Base-by-base conservation (phyloP, 2,797 vertebrate species). In the Lepilemur septentrionalis region DNA sequence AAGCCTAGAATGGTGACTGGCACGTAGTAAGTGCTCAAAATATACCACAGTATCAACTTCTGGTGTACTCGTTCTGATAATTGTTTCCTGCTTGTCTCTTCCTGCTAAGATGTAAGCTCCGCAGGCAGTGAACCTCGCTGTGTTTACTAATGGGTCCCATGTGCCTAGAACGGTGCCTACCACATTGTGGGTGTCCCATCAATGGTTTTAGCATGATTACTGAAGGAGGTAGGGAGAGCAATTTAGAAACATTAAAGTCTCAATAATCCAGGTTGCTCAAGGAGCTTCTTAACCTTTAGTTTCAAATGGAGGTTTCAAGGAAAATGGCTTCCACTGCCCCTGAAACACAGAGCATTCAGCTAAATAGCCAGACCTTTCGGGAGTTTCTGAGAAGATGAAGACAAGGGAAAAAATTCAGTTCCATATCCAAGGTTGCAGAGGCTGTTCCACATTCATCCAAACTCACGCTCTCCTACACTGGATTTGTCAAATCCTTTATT, bases 401-500 rank as follows among this genome's bases (percentile, higher is more conserved):
- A 88, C 84, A 75, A 92, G 95, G 35, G 10, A 12, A 93, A 92
- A 97, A 96, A 96, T 88, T 97, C 97, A 96, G 94, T 94, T 94
- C 88, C 91, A 93, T 92, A 92, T 82, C 72, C 84, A 85, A 89
- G 78, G 92, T 86, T 81, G 78, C 90, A 95, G 73, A 97, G 52
- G 93, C 75, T 95, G 28, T 94, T 97, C 89, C 48, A 94, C 97
- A 93, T 96, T 97, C 97, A 92, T 85, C 97, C 97, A 94, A 97
- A 98, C 84, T 97, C 97, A 93, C 78, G 61, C 95, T 97, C 97
- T 93, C 95, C 90, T 4, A 97, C 97, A 85, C 82, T 89, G 95
- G 89, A 57, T 93, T 97, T 89, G 97, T 97, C 98, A 98, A 96
- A 96, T 61, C 89, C 93, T 92, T 98, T 41, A 5, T 97, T 97